phyloP scores from a whole-genome alignment of 2,888 invertebrate genomes.

The Schizaphis graminum region DNA sequence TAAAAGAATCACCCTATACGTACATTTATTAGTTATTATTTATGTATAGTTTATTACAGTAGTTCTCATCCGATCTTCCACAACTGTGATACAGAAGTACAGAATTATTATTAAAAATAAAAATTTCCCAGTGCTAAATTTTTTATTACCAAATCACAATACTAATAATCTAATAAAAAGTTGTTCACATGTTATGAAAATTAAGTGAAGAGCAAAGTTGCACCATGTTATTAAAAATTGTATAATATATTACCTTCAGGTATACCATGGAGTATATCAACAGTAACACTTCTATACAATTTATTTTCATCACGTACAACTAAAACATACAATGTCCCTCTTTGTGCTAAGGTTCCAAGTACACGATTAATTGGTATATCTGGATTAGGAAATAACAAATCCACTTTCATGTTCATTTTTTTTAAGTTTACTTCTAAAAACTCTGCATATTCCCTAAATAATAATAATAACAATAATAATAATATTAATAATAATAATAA shows the following conservation, averaged over 20 bases:
- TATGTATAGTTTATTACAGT: not conserved
- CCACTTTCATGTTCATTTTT: constrained; percentile 83
- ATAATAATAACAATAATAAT: not conserved
- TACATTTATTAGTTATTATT: not conserved
- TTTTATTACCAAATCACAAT: too few species aligned
- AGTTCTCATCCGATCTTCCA: too few species aligned
- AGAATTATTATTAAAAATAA: too few species aligned
- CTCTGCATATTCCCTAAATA: constrained; percentile 87
- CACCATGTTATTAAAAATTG: not conserved
- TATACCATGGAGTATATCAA: constrained; percentile 91
- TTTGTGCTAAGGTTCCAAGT: constrained; percentile 87
- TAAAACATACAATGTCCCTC: constrained; percentile 92
- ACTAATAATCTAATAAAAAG: too few species aligned
- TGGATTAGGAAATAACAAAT: constrained; percentile 91
- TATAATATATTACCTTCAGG: constrained; percentile 81
- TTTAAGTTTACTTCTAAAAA: constrained; percentile 86
- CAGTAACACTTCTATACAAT: constrained; percentile 86
- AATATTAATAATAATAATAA: not conserved
- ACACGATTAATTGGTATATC: constrained; percentile 86
- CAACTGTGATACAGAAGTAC: too few species aligned
- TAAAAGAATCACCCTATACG: not conserved
- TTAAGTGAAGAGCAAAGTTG: too few species aligned
- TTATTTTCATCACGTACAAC: constrained; percentile 89
- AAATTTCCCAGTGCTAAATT: too few species aligned
- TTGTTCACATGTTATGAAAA: too few species aligned